Percentiles rank a stretch among this genome's conserved stretches.
Evolutionary conservation across 2,888 invertebrate genomes (phyloP).

Genomic region (Notodonta dromedarius): DNA sequence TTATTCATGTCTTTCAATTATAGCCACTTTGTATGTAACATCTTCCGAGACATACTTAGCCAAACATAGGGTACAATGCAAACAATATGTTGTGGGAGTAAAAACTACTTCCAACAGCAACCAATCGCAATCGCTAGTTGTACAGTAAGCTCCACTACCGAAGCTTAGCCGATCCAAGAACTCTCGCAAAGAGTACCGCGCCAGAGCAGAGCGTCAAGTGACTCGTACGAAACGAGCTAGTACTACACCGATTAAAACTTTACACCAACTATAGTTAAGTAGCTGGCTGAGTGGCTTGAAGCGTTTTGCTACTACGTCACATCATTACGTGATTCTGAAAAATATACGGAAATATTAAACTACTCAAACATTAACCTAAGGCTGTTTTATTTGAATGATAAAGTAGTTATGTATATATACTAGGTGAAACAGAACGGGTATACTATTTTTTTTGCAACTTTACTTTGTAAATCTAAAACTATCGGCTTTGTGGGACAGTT

Average conservation of each 20-base stretch:
- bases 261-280: slow-evolving; percentile 84
- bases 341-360: not conserved
- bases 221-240: slow-evolving; percentile 53
- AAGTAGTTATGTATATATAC: too few relatives aligned
- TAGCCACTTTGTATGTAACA: too few relatives aligned
- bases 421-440: too few relatives aligned
- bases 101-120: not conserved
- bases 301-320: not conserved
- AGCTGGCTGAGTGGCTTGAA: slow-evolving; percentile 18
- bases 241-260: slow-evolving; percentile 85
- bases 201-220: slow-evolving; percentile 61
- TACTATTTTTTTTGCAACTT: too few relatives aligned
- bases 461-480: too few relatives aligned
- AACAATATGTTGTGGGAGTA: not conserved
- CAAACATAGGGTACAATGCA: too few relatives aligned
- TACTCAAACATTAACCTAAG: too few relatives aligned
- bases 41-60: too few relatives aligned
- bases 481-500: too few relatives aligned
- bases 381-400: too few relatives aligned
- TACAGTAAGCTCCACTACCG: slow-evolving; percentile 14
- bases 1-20: too few relatives aligned
- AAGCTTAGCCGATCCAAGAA: slow-evolving; percentile 60
- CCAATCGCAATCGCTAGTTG: slow-evolving; percentile 9
- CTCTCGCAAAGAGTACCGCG: slow-evolving; percentile 62
- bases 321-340: not conserved